These are phyloP conservation scores for Cryptosula pallasiana DNA, from an alignment of 2,888 invertebrate genomes.

Conservation along the genomic window DNA sequence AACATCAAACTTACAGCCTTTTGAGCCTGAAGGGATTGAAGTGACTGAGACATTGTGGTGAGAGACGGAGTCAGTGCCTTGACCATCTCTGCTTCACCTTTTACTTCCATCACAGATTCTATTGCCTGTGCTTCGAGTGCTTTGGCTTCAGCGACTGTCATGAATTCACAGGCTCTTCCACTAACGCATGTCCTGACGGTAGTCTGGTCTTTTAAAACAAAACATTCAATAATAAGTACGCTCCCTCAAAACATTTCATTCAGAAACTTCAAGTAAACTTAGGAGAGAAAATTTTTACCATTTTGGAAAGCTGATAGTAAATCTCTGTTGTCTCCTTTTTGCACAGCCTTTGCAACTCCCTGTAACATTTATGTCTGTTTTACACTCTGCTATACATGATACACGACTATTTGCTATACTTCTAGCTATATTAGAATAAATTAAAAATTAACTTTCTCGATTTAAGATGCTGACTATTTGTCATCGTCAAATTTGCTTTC, in stretches of 20 bases:
- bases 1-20: slow-evolving; percentile 11
- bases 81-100: background rate
- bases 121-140: background rate
- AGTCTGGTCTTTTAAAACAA: background rate
- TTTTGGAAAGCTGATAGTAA: slow-evolving; percentile 7
- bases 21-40: background rate
- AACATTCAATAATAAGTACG: too few relatives aligned
- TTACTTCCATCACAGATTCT: background rate
- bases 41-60: background rate
- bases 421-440: too few relatives aligned
- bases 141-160: background rate
- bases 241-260: too few relatives aligned
- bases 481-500: too few relatives aligned
- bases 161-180: background rate
- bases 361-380: background rate
- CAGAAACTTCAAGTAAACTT: too few relatives aligned
- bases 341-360: background rate
- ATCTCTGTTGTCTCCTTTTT: background rate
- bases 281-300: too few relatives aligned
- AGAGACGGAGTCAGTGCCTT: slow-evolving; percentile 2
- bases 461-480: too few relatives aligned
- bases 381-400: too few relatives aligned
- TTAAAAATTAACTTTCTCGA: too few relatives aligned
- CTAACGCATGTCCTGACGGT: background rate
- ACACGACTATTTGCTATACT: too few relatives aligned